Percentiles rank a stretch among this genome's conserved stretches.
These are phyloP conservation scores for Pogonomyrmex barbatus DNA, from an alignment of 1,140 invertebrate species.

Conservation along the genomic window DNA sequence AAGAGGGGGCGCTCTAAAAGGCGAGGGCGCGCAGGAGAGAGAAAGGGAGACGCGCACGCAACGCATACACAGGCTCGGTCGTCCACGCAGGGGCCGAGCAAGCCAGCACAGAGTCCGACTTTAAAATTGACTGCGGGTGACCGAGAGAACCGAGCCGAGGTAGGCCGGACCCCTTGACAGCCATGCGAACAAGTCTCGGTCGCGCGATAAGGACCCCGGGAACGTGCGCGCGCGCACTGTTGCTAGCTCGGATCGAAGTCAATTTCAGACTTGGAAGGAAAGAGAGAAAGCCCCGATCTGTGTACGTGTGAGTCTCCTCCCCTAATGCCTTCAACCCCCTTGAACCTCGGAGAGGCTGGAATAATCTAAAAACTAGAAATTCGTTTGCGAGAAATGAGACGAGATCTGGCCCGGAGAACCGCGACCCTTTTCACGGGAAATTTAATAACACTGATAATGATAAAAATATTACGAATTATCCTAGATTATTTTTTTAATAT, in stretches of 20 bases:
- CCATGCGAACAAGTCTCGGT: slow-evolving; percentile 78
- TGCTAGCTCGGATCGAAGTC: slow-evolving; percentile 72
- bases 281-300: slow-evolving; percentile 23
- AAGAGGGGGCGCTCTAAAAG: not conserved
- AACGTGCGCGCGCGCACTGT: slow-evolving; percentile 73
- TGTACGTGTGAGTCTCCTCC: not conserved
- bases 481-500: not conserved
- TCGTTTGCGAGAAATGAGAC: not conserved
- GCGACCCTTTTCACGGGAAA: not conserved
- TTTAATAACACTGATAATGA: not conserved
- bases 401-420: too few species aligned
- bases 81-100: slow-evolving; percentile 7
- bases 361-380: not conserved
- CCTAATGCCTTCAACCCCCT: slow-evolving; percentile 35
- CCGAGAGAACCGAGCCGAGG: slow-evolving; percentile 69
- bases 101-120: slow-evolving; percentile 51
- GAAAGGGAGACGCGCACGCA: slow-evolving; percentile 54
- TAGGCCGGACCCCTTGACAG: slow-evolving; percentile 78
- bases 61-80: slow-evolving; percentile 1
- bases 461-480: not conserved
- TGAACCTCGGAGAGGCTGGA: slow-evolving; percentile 17
- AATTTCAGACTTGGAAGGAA: slow-evolving; percentile 71
- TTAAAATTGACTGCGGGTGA: slow-evolving; percentile 77
- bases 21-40: slow-evolving; percentile 21
- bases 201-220: slow-evolving; percentile 77